Conservation (phyloP, 2,888 invertebrate genomes). For the Drosophila vallismaia region DNA sequence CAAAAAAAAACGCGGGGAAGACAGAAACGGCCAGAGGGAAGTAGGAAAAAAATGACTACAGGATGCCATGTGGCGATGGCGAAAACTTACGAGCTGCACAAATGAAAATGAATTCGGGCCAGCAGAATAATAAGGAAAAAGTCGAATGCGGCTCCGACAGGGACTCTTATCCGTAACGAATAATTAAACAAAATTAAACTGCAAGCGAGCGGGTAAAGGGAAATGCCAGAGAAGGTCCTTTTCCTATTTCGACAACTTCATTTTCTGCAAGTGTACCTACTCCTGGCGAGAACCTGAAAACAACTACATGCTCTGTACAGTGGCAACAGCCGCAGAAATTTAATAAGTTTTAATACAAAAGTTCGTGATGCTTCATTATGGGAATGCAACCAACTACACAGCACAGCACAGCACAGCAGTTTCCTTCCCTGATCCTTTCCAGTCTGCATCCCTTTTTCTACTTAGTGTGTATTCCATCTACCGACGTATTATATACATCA, state of each 20-base stretch:
- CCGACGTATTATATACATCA: conserved; percentile 5
- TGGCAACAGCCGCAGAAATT: conserved; percentile 58
- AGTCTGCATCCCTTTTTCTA: not conserved
- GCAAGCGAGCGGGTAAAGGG: not conserved
- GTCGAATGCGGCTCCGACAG: conserved; percentile 4
- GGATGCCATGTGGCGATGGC: conserved; percentile 37
- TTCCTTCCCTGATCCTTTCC: conserved; percentile 5
- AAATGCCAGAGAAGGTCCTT: not conserved
- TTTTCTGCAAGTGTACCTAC: conserved; percentile 29
- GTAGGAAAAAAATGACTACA: conserved; percentile 28
- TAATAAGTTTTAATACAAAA: conserved; percentile 73
- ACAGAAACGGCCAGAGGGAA: conserved; percentile 5
- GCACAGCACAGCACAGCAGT: conserved; percentile 3
- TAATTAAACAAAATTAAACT: conserved; percentile 29
- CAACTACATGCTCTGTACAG: conserved; percentile 16
- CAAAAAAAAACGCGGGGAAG: not conserved
- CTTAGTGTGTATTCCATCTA: conserved; percentile 20
- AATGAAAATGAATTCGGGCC: conserved; percentile 38
- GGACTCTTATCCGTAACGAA: conserved; percentile 5
- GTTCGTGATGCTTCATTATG: conserved; percentile 65
- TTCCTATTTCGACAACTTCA: not conserved
- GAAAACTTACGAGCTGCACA: conserved; percentile 38
- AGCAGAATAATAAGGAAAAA: conserved; percentile 19
- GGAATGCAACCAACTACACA: conserved; percentile 33
- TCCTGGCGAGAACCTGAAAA: not conserved